Percentiles rank a stretch among this genome's conserved stretches.
Conservation (phyloP, 2,888 invertebrate genomes). For the Hymenopus coronatus region DNA sequence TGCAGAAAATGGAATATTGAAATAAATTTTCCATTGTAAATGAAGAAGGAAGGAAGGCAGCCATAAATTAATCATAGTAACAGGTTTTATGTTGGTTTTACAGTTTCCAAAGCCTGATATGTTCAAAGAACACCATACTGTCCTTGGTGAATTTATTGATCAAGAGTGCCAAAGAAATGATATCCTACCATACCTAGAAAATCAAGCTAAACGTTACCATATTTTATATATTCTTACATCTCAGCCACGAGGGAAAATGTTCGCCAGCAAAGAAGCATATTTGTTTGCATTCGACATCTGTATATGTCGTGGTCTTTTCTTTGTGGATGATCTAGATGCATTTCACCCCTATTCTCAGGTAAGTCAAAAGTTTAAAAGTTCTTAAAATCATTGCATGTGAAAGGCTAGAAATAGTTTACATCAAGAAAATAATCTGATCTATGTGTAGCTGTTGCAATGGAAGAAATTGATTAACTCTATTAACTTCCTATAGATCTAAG, state of each 20-base stretch:
- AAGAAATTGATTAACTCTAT: no score
- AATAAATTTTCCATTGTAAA: no score
- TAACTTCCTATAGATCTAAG: no score
- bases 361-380: background rate
- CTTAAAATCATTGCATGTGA: no score
- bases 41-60: no score
- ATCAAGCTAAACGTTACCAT: background rate
- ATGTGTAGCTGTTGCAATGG: no score
- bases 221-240: background rate
- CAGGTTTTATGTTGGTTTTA: no score
- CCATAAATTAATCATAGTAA: no score
- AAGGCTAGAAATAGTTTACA: no score
- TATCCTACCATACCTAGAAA: background rate
- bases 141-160: background rate
- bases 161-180: background rate
- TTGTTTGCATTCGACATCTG: background rate
- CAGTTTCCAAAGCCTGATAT: no score
- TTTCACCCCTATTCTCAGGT: conserved; percentile 8
- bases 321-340: background rate
- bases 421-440: no score
- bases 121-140: background rate
- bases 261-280: background rate
- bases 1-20: no score
- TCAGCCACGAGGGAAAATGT: background rate
- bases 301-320: background rate